Evolutionary conservation across 2,113 vertebrate species (phyloP).

Genomic region (Ammospiza caudacuta): DNA sequence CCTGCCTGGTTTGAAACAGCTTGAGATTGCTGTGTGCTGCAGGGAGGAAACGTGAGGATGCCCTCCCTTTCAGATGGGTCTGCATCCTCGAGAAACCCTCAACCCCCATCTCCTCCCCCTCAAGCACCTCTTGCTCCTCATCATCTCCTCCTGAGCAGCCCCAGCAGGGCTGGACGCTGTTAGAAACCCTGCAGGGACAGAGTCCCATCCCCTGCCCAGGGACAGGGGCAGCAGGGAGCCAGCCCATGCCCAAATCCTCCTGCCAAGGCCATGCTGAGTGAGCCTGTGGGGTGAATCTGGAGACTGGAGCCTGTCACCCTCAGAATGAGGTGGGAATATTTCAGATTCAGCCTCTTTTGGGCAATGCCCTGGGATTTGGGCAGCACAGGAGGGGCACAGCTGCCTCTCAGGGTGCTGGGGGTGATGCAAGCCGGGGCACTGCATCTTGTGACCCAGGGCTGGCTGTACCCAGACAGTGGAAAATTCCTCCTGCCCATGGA

Average conservation of each 20-base stretch:
- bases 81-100: background rate
- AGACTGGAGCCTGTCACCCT: background rate
- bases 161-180: background rate
- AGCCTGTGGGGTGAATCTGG: background rate
- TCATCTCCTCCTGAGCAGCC: background rate
- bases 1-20: background rate
- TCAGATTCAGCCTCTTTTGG: background rate
- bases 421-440: background rate
- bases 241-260: accelerated
- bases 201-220: background rate
- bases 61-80: background rate
- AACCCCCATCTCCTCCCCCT: background rate
- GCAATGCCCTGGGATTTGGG: background rate
- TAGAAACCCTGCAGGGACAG: background rate
- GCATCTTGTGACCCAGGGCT: background rate
- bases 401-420: background rate
- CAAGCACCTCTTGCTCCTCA: background rate
- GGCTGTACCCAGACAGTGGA: background rate
- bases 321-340: background rate
- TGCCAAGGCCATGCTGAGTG: accelerated
- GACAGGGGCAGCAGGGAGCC: background rate
- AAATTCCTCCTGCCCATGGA: slow-evolving; percentile 25
- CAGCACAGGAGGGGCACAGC: background rate
- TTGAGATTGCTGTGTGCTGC: background rate
- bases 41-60: background rate